A percentile compares a stretch with the other conserved stretches of the same genome.
Evolutionary conservation across 2,888 invertebrate species (phyloP).

Genomic region (Gryllus longicercus): DNA sequence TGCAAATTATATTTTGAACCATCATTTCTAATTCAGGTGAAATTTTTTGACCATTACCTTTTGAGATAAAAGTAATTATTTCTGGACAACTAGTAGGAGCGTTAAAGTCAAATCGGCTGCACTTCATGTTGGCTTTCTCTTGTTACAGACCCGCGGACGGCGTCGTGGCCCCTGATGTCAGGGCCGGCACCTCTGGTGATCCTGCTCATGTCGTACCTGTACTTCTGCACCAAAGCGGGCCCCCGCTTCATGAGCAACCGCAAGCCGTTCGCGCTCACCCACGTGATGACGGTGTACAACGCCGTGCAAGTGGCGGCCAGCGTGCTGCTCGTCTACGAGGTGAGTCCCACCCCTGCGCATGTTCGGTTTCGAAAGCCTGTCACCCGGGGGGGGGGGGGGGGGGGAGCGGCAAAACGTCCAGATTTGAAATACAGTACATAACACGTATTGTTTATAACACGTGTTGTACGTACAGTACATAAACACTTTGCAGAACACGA

Average conservation of each 20-base stretch:
- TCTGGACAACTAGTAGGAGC: no score
- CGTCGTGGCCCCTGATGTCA: constrained; percentile 62
- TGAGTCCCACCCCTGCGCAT: constrained; percentile 43
- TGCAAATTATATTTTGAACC: no score
- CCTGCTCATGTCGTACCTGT: constrained; percentile 60
- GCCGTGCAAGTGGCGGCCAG: constrained; percentile 54
- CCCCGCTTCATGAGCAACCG: constrained; percentile 60
- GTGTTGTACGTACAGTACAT: no score
- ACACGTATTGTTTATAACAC: no score
- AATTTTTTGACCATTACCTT: no score
- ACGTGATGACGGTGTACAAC: constrained; percentile 54
- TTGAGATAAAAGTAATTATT: no score
- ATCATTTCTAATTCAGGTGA: no score
- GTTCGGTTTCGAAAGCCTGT: no score
- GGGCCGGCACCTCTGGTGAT: constrained; percentile 60
- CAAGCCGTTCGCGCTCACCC: constrained; percentile 51
- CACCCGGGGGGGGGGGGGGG: no score
- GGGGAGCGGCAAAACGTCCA: no score
- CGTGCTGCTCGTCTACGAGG: constrained; percentile 73
- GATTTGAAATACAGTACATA: no score
- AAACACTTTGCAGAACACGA: no score
- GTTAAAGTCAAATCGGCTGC: background rate
- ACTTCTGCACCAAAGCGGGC: constrained; percentile 67
- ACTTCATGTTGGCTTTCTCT: background rate
- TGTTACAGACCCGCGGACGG: constrained; percentile 59